Percentiles rank a stretch among this genome's conserved stretches.
Conservation (phyloP, 2,113 vertebrate genomes). For the Emberiza fucata region DNA sequence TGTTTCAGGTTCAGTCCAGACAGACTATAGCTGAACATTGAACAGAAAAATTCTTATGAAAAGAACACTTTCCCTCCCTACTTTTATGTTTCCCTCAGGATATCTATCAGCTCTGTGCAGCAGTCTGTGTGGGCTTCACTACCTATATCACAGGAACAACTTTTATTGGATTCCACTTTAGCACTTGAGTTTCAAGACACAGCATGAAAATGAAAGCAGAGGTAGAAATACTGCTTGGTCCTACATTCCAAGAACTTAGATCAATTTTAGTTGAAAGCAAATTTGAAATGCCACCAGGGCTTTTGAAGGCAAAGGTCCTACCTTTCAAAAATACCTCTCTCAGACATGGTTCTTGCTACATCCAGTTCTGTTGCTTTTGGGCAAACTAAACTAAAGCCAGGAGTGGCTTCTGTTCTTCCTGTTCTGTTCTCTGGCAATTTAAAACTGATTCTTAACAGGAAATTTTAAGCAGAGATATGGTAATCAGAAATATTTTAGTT, state of each 20-base stretch:
- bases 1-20: background rate
- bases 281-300: background rate
- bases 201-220: conserved; percentile 20
- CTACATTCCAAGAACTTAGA: background rate
- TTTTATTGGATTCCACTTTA: conserved; percentile 35
- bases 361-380: background rate
- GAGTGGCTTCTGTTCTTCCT: background rate
- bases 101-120: background rate
- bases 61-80: background rate
- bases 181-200: background rate
- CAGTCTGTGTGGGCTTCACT: background rate
- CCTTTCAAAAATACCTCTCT: background rate
- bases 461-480: background rate
- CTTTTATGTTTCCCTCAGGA: background rate
- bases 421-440: background rate
- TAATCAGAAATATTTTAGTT: background rate
- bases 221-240: background rate
- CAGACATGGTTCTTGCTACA: background rate
- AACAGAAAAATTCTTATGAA: conserved; percentile 6
- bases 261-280: conserved; percentile 17
- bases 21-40: background rate
- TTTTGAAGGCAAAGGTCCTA: background rate
- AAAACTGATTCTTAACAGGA: background rate
- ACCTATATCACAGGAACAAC: background rate
- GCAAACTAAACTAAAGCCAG: background rate